phyloP scores from a whole-genome alignment of 2,113 vertebrate genomes.

The Ciconia stormi region DNA sequence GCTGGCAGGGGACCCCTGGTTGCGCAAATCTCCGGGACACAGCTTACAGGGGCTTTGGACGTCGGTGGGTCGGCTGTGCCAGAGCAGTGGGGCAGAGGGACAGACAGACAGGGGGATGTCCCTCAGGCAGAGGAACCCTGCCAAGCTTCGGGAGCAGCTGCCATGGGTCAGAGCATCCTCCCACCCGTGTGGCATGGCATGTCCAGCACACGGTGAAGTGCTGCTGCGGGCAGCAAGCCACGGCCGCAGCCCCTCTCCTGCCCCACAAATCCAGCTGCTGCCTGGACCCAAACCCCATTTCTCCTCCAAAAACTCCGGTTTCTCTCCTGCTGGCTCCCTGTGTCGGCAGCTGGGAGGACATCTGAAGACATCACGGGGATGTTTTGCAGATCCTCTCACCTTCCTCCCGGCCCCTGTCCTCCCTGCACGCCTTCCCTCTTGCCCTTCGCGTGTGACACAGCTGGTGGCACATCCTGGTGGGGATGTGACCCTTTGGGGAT shows the following conservation, averaged over 20 bases:
- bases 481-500: not conserved
- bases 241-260: not conserved
- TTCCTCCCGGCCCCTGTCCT: not conserved
- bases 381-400: not conserved
- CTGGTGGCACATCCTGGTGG: not conserved
- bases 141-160: not conserved
- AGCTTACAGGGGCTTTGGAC: not conserved
- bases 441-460: not conserved
- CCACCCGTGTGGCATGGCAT: accelerated
- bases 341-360: not conserved
- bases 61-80: not conserved
- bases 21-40: accelerated
- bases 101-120: not conserved
- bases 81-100: not conserved
- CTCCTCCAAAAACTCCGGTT: not conserved
- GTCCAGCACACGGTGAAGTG: accelerated
- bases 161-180: not conserved
- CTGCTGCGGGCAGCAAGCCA: not conserved
- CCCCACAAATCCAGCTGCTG: not conserved
- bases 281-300: not conserved
- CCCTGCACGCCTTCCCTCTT: not conserved
- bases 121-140: not conserved
- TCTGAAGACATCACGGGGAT: not conserved
- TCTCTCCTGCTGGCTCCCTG: not conserved
- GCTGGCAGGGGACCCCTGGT: not conserved